phyloP scores from a whole-genome alignment of 30 jellyfish, hydroid and myxozoan species.

The Nemopilema nomurai region DNA sequence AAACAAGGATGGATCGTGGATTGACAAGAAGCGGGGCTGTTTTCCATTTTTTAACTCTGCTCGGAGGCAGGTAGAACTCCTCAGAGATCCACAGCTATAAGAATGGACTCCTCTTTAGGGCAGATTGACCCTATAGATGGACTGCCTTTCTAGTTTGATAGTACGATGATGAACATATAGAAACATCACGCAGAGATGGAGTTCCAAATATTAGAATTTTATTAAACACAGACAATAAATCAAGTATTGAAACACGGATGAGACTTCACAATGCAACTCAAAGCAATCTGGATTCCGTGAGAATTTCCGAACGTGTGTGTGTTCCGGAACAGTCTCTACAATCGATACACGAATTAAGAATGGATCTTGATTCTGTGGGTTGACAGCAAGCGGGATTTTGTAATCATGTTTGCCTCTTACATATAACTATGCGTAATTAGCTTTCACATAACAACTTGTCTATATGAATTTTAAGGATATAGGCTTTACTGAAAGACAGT shows the following conservation, averaged over 20 bases:
- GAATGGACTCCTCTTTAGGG: too few species aligned
- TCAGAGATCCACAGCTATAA: too few species aligned
- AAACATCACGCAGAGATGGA: neutral
- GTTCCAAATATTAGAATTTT: neutral
- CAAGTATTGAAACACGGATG: neutral
- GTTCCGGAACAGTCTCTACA: neutral
- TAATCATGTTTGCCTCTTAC: neutral
- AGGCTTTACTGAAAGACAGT: too few species aligned
- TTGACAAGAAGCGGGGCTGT: too few species aligned
- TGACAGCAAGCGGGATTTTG: neutral
- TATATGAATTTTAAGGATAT: too few species aligned
- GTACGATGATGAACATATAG: too few species aligned
- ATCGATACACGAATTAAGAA: neutral
- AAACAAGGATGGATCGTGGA: too few species aligned
- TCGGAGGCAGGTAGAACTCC: too few species aligned
- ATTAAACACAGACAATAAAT: neutral
- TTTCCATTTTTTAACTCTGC: too few species aligned
- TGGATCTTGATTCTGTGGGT: neutral
- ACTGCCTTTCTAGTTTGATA: too few species aligned
- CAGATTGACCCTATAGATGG: too few species aligned
- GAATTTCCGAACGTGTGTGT: neutral
- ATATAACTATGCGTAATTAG: neutral
- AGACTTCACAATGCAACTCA: neutral
- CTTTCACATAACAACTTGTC: neutral
- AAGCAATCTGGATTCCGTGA: neutral